Conservation (phyloP, 2,113 vertebrate genomes). For the Dasyurus viverrinus region DNA sequence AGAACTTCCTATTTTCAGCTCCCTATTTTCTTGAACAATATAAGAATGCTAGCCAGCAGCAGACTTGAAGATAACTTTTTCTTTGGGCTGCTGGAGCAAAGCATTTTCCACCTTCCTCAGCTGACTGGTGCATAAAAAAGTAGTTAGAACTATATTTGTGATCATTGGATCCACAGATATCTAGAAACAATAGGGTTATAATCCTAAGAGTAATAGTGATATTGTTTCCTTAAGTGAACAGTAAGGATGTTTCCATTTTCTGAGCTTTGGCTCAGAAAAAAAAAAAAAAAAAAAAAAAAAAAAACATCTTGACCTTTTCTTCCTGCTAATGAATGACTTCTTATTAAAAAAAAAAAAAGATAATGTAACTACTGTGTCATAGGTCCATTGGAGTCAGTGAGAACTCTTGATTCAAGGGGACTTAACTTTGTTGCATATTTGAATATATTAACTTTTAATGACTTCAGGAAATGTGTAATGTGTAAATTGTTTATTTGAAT, state of each 20-base stretch:
- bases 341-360: too few relatives aligned
- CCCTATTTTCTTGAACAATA: not conserved
- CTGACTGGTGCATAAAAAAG: not conserved
- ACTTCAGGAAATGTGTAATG: not conserved
- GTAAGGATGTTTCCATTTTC: not conserved
- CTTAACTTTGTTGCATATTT: conserved; percentile 20
- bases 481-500: conserved; percentile 14
- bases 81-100: not conserved
- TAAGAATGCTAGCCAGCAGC: not conserved
- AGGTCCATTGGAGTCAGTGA: not conserved
- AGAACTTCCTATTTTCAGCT: not conserved
- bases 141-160: not conserved
- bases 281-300: not conserved
- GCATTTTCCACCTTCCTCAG: not conserved
- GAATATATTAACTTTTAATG: not conserved
- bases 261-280: not conserved
- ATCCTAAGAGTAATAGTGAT: not conserved
- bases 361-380: not conserved
- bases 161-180: not conserved
- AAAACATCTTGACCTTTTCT: not conserved
- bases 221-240: not conserved
- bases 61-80: not conserved
- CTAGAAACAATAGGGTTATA: not conserved
- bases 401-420: not conserved
- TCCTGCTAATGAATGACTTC: not conserved